Evolutionary conservation across 2,797 vertebrate species (phyloP), one percentile per base, ranked within the genome.

Genomic region (Gallirallus australis): DNA sequence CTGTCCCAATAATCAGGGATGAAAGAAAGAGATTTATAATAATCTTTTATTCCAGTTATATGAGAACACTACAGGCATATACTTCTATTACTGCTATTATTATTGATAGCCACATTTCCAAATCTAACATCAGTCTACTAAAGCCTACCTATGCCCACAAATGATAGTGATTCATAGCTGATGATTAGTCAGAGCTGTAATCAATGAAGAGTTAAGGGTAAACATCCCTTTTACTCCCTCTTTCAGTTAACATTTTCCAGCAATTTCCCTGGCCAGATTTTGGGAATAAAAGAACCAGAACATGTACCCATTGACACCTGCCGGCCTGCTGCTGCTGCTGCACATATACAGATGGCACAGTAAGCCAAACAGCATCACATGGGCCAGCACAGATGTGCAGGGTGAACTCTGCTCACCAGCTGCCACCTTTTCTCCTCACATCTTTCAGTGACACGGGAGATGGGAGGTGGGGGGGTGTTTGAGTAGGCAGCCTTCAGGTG

Each of bases 341-440:
- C 16, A 21, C 9, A 21, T 8, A 35, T 21, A 37, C 15, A 40
- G 27, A 8, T 11, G 25, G n/a, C 31, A 56, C 13, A 35, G 9
- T 7, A 37, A 76, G 24, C 3, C 30, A 76, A 57, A 56, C 6
- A 31, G 54, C 42, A 40, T 6, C 15, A 19, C 42, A 14, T 1
- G 9, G n/a, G 42, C 48, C 21, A 33, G 4, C 1, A 0, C 0
- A 1, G 27, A 40, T 10, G 9, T 6, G 13, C n/a, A 72, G n/a
- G 19, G 13, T 35, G 30, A 92, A 20, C 63, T 33, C 63, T 52
- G n/a, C 30, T 47, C 54, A 60, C 24, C 35, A 85, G 35, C 25
- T 85, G 45, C 11, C 27, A 31, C 18, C 18, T 76, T 57, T 69
- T 12, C n/a, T 86, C 27, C 42, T 11, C 3, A 20, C 12, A 69